Percentiles rank a stretch among this genome's conserved stretches.
Evolutionary conservation across 2,888 invertebrate species (phyloP).

Genomic region (Tuta absoluta): DNA sequence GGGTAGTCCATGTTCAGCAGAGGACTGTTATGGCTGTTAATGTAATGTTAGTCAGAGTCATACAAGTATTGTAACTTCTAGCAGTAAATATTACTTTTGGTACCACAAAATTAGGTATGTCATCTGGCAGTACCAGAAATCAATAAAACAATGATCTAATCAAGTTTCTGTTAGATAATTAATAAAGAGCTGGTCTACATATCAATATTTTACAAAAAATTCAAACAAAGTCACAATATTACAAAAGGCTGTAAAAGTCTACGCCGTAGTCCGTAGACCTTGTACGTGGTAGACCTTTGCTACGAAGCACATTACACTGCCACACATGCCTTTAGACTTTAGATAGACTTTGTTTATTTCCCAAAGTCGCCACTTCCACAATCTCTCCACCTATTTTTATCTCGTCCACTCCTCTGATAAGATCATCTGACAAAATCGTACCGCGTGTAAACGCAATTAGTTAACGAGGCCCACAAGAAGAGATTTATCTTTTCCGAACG

Average conservation of each 20-base stretch:
- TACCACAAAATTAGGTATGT: no score
- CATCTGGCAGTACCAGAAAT: no score
- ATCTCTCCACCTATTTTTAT: neutral
- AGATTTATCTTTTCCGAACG: slow-evolving; percentile 79
- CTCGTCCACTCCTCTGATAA: neutral
- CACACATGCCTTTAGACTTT: no score
- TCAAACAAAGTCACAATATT: neutral
- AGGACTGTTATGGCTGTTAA: no score
- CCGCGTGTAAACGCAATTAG: neutral
- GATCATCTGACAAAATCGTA: slow-evolving; percentile 7
- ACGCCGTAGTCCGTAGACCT: neutral
- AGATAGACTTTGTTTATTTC: no score
- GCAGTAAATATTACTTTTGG: no score
- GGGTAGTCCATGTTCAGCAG: no score
- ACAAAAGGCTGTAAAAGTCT: neutral
- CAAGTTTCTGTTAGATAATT: no score
- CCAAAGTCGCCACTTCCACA: neutral
- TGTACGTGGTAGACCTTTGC: neutral
- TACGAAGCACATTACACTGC: neutral
- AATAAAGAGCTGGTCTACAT: neutral
- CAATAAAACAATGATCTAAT: no score
- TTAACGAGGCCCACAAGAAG: slow-evolving; percentile 69
- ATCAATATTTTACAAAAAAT: neutral
- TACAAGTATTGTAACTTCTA: no score
- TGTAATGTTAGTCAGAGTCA: no score